phyloP scores from a whole-genome alignment of 2,888 invertebrate genomes.

The Dorcus parallelipipedus region DNA sequence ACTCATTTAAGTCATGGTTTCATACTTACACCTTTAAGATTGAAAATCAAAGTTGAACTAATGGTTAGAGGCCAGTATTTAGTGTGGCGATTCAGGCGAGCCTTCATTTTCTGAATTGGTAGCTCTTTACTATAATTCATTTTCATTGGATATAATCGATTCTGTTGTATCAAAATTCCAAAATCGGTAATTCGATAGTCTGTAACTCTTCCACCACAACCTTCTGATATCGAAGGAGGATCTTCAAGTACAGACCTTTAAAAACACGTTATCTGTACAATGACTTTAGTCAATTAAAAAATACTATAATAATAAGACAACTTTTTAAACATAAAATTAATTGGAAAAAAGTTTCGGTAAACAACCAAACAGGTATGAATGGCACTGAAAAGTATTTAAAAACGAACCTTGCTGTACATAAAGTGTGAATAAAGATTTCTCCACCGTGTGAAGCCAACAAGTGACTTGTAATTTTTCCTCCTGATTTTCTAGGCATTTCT shows the following conservation, averaged over 20 bases:
- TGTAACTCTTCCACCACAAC: conserved; percentile 88
- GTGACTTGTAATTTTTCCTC: conserved; percentile 87
- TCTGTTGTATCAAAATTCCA: conserved; percentile 82
- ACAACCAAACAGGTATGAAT: too few relatives aligned
- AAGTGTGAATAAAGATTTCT: conserved; percentile 91
- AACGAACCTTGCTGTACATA: conserved; percentile 65
- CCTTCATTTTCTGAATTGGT: conserved; percentile 61
- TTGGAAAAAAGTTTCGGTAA: not conserved
- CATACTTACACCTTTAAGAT: conserved; percentile 64
- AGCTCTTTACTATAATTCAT: conserved; percentile 42
- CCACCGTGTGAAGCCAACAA: conserved; percentile 92
- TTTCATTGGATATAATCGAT: conserved; percentile 72
- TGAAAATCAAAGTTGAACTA: conserved; percentile 83
- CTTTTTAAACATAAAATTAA: too few relatives aligned
- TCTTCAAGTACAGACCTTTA: conserved; percentile 84
- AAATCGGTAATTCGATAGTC: conserved; percentile 88
- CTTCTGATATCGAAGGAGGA: conserved; percentile 92
- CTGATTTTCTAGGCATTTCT: conserved; percentile 83
- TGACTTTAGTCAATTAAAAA: not conserved
- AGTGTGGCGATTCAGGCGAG: conserved; percentile 72
- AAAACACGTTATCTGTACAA: not conserved
- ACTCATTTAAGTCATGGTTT: not conserved
- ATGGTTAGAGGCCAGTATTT: conserved; percentile 88
- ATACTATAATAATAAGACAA: too few relatives aligned
- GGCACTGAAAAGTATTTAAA: too few relatives aligned